Percentiles rank a stretch among this genome's conserved stretches.
Evolutionary conservation across 1,140 invertebrate genomes (phyloP).

Genomic region (Zaprionus kolodkinae): DNA sequence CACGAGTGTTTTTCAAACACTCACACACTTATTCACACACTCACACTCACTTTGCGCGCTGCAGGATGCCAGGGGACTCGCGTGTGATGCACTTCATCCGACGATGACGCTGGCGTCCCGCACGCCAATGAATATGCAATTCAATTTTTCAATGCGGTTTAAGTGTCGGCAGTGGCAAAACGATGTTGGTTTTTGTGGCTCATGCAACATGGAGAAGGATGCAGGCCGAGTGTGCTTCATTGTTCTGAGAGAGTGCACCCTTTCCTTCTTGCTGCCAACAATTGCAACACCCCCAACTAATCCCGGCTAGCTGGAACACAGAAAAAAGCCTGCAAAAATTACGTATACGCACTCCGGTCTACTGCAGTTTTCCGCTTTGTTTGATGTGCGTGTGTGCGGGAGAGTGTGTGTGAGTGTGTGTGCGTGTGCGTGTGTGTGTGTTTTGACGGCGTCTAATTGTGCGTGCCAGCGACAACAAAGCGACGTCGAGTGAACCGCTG

Average conservation of each 20-base stretch:
- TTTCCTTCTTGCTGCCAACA: background rate
- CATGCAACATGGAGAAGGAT: background rate
- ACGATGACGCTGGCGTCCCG: background rate
- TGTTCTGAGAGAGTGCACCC: background rate
- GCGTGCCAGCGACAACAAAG: slow-evolving; percentile 39
- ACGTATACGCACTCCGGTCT: slow-evolving; percentile 26
- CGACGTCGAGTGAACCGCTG: background rate
- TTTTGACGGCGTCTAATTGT: slow-evolving; percentile 42
- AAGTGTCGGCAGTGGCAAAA: background rate
- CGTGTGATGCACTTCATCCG: slow-evolving; percentile 33
- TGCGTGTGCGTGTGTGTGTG: background rate
- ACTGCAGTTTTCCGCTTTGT: slow-evolving; percentile 28
- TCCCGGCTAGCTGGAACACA: background rate
- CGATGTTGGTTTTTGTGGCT: slow-evolving; percentile 5
- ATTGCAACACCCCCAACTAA: background rate
- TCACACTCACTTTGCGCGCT: background rate
- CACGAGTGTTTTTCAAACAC: slow-evolving; percentile 8
- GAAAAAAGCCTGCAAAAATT: slow-evolving; percentile 13
- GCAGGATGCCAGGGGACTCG: slow-evolving; percentile 16
- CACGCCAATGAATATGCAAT: slow-evolving; percentile 36
- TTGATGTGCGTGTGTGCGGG: slow-evolving; percentile 10
- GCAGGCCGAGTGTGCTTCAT: background rate
- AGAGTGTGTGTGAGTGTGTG: background rate
- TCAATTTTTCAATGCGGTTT: slow-evolving; percentile 22
- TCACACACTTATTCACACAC: background rate